Evolutionary conservation across 2,113 vertebrate species (phyloP).

Genomic region (Spea multiplicata): DNA sequence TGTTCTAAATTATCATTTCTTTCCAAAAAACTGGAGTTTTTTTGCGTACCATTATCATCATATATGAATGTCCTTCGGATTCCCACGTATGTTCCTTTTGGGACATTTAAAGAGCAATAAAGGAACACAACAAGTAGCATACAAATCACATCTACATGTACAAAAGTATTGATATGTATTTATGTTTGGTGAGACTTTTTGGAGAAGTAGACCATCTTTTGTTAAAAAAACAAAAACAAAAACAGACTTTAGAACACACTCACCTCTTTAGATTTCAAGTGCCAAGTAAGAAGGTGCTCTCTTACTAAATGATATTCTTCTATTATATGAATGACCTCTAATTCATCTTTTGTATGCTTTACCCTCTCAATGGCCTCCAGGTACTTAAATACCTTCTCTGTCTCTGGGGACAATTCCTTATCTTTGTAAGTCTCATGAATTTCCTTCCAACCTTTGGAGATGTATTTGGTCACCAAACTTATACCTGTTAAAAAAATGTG

Average conservation of each 20-base stretch:
- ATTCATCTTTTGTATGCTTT: slow-evolving; percentile 82
- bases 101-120: no score
- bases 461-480: slow-evolving; percentile 85
- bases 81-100: no score
- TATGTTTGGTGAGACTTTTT: no score
- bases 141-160: no score
- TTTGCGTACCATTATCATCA: no score
- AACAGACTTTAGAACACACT: slow-evolving; percentile 41
- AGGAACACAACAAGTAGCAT: no score
- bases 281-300: slow-evolving; percentile 85
- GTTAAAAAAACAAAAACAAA: no score
- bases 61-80: no score
- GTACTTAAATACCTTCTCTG: slow-evolving; percentile 78
- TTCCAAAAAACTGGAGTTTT: no score
- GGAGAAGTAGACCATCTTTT: no score
- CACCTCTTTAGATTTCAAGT: slow-evolving; percentile 88
- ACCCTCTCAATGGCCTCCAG: slow-evolving; percentile 88
- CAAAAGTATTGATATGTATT: no score
- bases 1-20: no score
- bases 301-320: slow-evolving; percentile 83
- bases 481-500: slow-evolving; percentile 47
- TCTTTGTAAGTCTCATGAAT: slow-evolving; percentile 79
- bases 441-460: slow-evolving; percentile 93
- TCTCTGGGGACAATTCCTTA: slow-evolving; percentile 78
- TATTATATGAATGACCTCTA: slow-evolving; percentile 85